Conservation (phyloP, 2,113 vertebrate genomes). For the Pelobates fuscus region DNA sequence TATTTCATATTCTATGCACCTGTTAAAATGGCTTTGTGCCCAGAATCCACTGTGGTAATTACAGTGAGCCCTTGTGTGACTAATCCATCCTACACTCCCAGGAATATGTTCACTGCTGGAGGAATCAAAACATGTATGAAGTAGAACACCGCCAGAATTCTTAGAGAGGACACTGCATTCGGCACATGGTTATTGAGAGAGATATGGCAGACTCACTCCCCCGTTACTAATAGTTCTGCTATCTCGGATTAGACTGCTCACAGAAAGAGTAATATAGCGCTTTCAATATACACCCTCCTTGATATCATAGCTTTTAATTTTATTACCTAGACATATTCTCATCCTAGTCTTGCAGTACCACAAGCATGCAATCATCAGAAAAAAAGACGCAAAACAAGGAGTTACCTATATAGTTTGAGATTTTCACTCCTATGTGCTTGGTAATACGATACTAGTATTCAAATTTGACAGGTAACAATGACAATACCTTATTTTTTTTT, state of each 20-base stretch:
- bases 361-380: no score
- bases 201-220: background rate
- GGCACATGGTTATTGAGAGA: conserved; percentile 6
- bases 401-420: no score
- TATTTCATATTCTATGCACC: conserved; percentile 60
- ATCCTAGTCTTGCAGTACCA: no score
- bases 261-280: conserved; percentile 1
- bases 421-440: no score
- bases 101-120: conserved; percentile 19
- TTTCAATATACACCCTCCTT: no score
- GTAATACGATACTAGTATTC: no score
- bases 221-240: background rate
- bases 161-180: conserved; percentile 51
- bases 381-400: no score
- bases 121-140: conserved; percentile 15
- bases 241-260: background rate
- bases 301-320: no score
- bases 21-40: conserved; percentile 60
- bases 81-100: conserved; percentile 59
- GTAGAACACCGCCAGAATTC: conserved; percentile 2
- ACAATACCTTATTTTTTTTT: no score
- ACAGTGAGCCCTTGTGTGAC: conserved; percentile 59
- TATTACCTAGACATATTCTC: no score
- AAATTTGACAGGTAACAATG: no score
- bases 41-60: conserved; percentile 60